Conservation (phyloP, 2,113 vertebrate genomes). For the Alethe diademata region DNA sequence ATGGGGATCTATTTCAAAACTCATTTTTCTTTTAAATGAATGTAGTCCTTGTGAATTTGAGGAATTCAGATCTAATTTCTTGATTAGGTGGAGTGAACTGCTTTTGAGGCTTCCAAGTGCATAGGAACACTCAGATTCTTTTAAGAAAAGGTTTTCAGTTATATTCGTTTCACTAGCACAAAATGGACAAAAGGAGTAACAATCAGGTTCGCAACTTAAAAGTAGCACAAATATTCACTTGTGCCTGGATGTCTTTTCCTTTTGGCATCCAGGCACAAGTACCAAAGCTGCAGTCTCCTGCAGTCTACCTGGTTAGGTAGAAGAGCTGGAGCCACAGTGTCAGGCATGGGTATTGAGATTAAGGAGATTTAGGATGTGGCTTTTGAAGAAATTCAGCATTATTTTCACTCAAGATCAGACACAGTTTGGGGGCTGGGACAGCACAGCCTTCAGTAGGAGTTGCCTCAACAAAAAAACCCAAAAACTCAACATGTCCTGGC, state of each 20-base stretch:
- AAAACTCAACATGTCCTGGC: fast-evolving
- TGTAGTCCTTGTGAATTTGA: not conserved
- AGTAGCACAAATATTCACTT: not conserved
- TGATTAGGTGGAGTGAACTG: not conserved
- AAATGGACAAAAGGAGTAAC: not conserved
- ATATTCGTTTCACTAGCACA: not conserved
- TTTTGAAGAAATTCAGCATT: not conserved
- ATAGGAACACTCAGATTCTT: not conserved
- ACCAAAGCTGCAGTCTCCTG: not conserved
- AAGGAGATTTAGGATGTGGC: not conserved
- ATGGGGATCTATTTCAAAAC: not conserved
- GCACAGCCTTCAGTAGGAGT: not conserved
- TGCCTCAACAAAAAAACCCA: not conserved
- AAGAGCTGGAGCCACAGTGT: not conserved
- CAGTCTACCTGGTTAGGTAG: too few species aligned
- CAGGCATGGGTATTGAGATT: not conserved
- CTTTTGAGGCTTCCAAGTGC: not conserved
- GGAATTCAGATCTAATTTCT: not conserved
- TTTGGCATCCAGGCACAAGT: not conserved
- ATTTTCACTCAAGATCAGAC: not conserved
- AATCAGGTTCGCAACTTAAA: not conserved
- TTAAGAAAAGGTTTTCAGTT: not conserved
- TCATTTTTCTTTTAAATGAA: not conserved
- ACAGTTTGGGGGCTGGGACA: not conserved
- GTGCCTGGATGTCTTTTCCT: not conserved